Percentiles rank a stretch among this genome's conserved stretches.
These are phyloP conservation scores for Tupaia chinensis DNA, from an alignment of 2,113 vertebrate genomes.

Conservation along the genomic window DNA sequence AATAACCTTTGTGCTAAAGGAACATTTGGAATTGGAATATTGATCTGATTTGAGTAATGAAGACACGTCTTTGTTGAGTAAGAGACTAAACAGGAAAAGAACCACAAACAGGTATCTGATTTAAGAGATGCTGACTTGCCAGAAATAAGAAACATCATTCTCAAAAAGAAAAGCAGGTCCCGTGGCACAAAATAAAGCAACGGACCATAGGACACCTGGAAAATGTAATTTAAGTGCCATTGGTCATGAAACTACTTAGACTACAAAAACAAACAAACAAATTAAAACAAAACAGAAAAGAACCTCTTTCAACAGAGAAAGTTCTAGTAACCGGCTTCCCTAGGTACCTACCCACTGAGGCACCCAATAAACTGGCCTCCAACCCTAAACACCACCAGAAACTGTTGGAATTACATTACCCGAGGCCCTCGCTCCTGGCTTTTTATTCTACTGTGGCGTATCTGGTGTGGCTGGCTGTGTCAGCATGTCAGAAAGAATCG, in stretches of 20 bases:
- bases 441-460: neutral
- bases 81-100: constrained; percentile 54
- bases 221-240: constrained; percentile 26
- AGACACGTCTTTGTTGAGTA: constrained; percentile 39
- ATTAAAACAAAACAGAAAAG: neutral
- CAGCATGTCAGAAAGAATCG: neutral
- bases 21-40: constrained; percentile 51
- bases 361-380: neutral
- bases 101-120: constrained; percentile 14
- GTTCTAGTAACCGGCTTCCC: neutral
- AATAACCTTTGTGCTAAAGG: constrained; percentile 54
- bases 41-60: constrained; percentile 55
- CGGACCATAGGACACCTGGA: neutral
- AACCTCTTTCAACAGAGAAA: neutral
- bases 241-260: constrained; percentile 19
- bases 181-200: constrained; percentile 24
- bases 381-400: neutral
- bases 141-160: neutral
- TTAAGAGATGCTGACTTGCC: constrained; percentile 21
- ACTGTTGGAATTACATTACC: neutral
- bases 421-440: neutral
- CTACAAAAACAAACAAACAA: neutral
- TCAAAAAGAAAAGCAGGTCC: neutral
- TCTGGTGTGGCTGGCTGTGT: neutral
- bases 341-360: neutral